Conservation (phyloP, 2,888 invertebrate genomes). For the Drosophila anomalata region DNA sequence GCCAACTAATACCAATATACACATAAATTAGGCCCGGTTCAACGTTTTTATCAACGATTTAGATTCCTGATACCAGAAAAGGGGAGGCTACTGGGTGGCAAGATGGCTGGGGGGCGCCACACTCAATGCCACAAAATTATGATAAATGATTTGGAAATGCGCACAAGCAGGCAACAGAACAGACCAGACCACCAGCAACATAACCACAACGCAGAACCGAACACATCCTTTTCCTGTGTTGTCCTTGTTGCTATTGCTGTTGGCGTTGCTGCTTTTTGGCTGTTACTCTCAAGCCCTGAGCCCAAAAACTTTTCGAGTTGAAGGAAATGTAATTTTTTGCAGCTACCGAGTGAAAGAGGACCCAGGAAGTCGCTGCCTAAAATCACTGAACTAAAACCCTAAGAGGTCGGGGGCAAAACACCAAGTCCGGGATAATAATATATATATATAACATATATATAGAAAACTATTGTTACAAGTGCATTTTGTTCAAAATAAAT, state of each 20-base stretch:
- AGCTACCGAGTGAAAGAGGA: conserved; percentile 43
- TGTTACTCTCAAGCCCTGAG: conserved; percentile 38
- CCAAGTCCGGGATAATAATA: conserved; percentile 10
- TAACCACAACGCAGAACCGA: conserved; percentile 77
- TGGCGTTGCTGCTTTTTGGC: conserved; percentile 15
- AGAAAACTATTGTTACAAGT: conserved; percentile 66
- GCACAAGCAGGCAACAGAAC: conserved; percentile 66
- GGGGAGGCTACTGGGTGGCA: neutral
- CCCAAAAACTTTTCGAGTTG: conserved; percentile 75
- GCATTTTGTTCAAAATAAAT: conserved; percentile 60
- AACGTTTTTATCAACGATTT: conserved; percentile 74
- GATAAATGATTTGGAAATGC: conserved; percentile 78
- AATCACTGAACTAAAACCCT: conserved; percentile 77
- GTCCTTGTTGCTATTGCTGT: conserved; percentile 33
- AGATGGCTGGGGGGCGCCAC: conserved; percentile 25
- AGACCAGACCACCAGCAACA: conserved; percentile 50
- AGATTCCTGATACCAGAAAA: conserved; percentile 25
- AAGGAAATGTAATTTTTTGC: conserved; percentile 75
- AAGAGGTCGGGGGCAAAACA: conserved; percentile 47
- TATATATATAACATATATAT: conserved; percentile 4
- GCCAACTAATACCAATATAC: conserved; percentile 67
- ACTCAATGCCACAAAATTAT: conserved; percentile 77
- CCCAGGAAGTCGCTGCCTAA: conserved; percentile 68
- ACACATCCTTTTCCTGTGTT: conserved; percentile 75
- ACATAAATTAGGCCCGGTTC: conserved; percentile 75